These are phyloP conservation scores for Lepidurus apus DNA, from an alignment of 1,140 invertebrate genomes.

Conservation along the genomic window DNA sequence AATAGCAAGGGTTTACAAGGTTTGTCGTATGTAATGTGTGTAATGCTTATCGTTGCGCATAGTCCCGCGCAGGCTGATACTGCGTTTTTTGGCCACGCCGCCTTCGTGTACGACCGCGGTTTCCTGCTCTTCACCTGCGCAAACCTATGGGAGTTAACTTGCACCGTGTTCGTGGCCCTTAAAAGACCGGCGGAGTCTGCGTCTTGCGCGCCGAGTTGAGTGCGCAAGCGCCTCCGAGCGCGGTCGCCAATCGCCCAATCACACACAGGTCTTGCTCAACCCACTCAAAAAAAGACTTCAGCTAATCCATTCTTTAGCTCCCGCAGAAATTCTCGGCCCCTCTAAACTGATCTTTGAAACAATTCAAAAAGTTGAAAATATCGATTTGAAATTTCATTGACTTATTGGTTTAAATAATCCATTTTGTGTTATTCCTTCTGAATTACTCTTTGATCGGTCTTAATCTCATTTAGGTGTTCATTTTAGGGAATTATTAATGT, in stretches of 20 bases:
- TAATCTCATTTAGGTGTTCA: too few relatives aligned
- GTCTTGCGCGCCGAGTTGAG: not conserved
- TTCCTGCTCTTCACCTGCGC: too few relatives aligned
- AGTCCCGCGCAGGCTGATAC: conserved; percentile 4
- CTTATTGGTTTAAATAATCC: too few relatives aligned
- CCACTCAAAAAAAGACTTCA: not conserved
- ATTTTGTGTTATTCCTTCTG: too few relatives aligned
- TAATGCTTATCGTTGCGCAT: conserved; percentile 21
- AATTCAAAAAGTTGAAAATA: too few relatives aligned
- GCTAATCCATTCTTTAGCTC: not conserved
- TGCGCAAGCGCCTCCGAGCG: not conserved
- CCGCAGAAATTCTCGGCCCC: not conserved
- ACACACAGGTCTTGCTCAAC: conserved; percentile 22
- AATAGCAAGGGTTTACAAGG: too few relatives aligned
- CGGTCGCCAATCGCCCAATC: not conserved
- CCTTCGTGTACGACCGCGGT: not conserved
- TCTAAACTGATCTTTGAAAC: too few relatives aligned
- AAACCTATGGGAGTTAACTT: too few relatives aligned
- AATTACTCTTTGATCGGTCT: too few relatives aligned
- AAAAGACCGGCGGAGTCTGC: conserved; percentile 5
- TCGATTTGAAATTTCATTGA: too few relatives aligned
- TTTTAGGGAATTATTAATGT: too few relatives aligned
- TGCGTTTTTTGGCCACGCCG: conserved; percentile 6
- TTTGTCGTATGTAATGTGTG: not conserved
- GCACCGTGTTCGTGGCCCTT: not conserved